Evolutionary conservation across 2,888 invertebrate species (phyloP).

Genomic region (Pristionchus entomophagus): DNA sequence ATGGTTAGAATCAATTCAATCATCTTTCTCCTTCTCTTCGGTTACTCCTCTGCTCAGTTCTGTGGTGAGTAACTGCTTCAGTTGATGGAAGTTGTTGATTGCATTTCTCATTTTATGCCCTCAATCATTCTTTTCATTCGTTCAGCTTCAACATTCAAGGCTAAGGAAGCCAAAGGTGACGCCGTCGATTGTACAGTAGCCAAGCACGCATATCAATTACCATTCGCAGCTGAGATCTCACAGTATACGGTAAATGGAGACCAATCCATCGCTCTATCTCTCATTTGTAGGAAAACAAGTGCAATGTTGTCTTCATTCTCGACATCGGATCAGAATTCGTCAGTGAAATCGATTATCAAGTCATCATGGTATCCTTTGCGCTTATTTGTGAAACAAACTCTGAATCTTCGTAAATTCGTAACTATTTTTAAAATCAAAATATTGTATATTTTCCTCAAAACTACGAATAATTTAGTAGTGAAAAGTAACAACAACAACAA

Average conservation of each 20-base stretch:
- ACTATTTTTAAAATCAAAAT: too few relatives aligned
- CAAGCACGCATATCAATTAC: background rate
- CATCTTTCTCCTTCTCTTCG: conserved; percentile 22
- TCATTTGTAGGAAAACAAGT: background rate
- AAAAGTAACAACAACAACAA: too few relatives aligned
- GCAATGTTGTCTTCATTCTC: conserved; percentile 43
- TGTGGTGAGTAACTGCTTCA: background rate
- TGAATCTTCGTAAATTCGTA: too few relatives aligned
- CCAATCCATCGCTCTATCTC: background rate
- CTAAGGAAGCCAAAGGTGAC: background rate
- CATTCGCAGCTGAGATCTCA: background rate
- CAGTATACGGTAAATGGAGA: background rate
- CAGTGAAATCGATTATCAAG: background rate
- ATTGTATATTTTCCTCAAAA: too few relatives aligned
- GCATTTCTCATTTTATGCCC: background rate
- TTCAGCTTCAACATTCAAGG: conserved; percentile 25
- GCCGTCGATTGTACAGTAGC: conserved; percentile 15
- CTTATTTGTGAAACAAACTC: too few relatives aligned
- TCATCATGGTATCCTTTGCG: conserved; percentile 42
- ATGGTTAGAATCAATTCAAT: conserved; percentile 28
- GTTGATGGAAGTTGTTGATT: too few relatives aligned
- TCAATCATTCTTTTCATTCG: background rate
- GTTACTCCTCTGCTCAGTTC: background rate
- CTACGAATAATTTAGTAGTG: too few relatives aligned
- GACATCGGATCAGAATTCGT: conserved; percentile 43